These are phyloP conservation scores for Frieseomelitta varia DNA, from an alignment of 1,140 invertebrate genomes.

Conservation along the genomic window DNA sequence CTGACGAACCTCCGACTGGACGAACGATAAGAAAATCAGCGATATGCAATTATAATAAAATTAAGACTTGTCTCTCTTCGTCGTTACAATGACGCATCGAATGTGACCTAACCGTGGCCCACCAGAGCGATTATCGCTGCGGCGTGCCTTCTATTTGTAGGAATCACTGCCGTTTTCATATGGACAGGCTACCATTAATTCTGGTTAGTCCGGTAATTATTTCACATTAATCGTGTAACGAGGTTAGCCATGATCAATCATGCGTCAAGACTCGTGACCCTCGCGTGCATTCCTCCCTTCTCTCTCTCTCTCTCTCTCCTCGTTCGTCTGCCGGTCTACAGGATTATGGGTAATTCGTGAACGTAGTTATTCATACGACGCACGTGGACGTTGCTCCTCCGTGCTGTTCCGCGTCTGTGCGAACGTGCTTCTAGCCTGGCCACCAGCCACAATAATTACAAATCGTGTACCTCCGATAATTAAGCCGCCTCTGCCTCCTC, in stretches of 20 bases:
- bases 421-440: constrained; percentile 8
- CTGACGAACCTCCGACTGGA: neutral
- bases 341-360: constrained; percentile 12
- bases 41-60: neutral
- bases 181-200: constrained; percentile 57
- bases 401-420: neutral
- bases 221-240: constrained; percentile 60
- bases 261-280: constrained; percentile 39
- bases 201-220: constrained; percentile 63
- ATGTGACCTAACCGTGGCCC: neutral
- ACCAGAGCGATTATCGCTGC: neutral
- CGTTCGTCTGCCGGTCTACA: neutral
- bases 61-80: constrained; percentile 26
- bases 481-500: neutral
- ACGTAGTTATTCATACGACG: constrained; percentile 34
- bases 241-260: constrained; percentile 58
- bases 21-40: constrained; percentile 38
- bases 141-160: constrained; percentile 18
- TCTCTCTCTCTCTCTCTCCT: neutral
- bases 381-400: neutral
- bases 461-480: constrained; percentile 24
- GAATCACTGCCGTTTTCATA: constrained; percentile 55
- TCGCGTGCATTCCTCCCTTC: neutral
- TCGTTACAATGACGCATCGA: constrained; percentile 25
- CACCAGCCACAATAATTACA: constrained; percentile 12